Evolutionary conservation across 2,888 invertebrate genomes (phyloP).

Genomic region (Tachina fera): DNA sequence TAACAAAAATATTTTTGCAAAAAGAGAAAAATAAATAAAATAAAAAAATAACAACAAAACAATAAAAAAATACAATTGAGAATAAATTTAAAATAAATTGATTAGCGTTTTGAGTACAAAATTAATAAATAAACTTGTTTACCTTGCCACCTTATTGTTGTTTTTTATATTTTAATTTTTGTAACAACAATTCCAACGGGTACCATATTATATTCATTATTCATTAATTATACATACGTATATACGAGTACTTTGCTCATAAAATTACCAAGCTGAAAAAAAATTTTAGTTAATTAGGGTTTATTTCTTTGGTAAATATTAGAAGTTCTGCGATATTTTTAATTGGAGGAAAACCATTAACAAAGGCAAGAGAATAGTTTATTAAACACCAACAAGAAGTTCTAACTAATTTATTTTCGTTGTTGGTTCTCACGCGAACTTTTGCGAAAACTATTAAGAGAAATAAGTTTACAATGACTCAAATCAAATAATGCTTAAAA

Average conservation of each 20-base stretch:
- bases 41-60: neutral
- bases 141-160: slow-evolving; percentile 35
- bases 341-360: neutral
- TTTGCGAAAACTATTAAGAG: too few species aligned
- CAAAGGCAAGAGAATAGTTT: neutral
- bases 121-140: slow-evolving; percentile 27
- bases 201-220: slow-evolving; percentile 22
- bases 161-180: neutral
- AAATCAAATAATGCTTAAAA: too few species aligned
- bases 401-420: too few species aligned
- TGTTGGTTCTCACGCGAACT: too few species aligned
- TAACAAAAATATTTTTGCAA: slow-evolving; percentile 4
- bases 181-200: neutral
- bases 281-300: neutral
- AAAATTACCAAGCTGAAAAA: too few species aligned
- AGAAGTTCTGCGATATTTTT: neutral
- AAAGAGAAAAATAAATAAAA: too few species aligned
- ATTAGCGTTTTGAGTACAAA: slow-evolving; percentile 15
- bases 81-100: slow-evolving; percentile 20
- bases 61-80: neutral
- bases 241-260: too few species aligned
- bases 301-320: neutral
- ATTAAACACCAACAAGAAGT: too few species aligned
- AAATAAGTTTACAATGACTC: too few species aligned
- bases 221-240: neutral